Conservation (phyloP, 2,888 invertebrate genomes). For the Calameuta filiformis region DNA sequence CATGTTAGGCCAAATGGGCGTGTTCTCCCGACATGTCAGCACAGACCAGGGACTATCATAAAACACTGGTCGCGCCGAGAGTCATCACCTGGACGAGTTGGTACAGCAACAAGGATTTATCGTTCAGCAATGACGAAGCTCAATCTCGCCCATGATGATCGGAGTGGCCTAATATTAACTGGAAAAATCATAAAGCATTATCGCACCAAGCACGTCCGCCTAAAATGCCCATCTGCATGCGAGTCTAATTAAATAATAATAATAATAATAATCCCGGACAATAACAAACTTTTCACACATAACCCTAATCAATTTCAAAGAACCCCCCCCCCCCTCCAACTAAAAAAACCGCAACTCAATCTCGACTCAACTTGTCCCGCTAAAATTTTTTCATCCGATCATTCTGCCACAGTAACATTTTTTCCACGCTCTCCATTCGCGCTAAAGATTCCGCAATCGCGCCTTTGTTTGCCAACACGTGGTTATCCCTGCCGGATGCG, state of each 20-base stretch:
- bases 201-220: neutral
- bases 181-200: neutral
- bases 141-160: neutral
- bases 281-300: neutral
- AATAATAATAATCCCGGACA: neutral
- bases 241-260: neutral
- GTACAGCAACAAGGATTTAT: conserved; percentile 16
- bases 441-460: neutral
- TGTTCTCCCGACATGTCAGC: conserved; percentile 9
- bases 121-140: conserved; percentile 17
- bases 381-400: neutral
- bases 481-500: neutral
- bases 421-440: neutral
- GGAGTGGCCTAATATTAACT: neutral
- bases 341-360: no score
- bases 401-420: neutral
- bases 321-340: no score
- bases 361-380: no score
- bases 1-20: neutral
- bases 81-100: conserved; percentile 18
- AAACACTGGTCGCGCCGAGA: conserved; percentile 14
- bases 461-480: neutral
- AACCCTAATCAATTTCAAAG: neutral
- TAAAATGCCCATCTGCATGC: neutral
- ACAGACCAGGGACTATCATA: conserved; percentile 10